Evolutionary conservation across 1,140 invertebrate species (phyloP), one percentile per base, ranked within the genome.

Genomic region (Calycopis cecrops): DNA sequence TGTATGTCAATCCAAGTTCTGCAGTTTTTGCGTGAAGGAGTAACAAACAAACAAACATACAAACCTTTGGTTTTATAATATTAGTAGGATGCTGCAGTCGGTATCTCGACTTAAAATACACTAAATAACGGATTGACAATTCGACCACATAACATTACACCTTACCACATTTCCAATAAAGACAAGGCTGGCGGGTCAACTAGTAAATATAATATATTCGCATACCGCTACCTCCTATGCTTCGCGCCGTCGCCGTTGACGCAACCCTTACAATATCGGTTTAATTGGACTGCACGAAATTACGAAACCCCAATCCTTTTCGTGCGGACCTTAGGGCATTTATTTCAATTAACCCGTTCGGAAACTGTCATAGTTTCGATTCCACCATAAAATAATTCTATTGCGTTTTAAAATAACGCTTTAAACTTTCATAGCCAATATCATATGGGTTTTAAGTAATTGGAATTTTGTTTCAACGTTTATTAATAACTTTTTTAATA

Each of bases 201-300:
- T 3, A 3, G 21, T 28, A 28, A 28, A 28, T 3, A 28, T 28
- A 28, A 28, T 28, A 28, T 28, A 28, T 28, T 28, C 21, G n/a
- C 21, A 28, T 3, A 6, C 6, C 21, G 21, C 21, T 28, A 28
- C 6, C 21, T 28, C 21, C 21, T 28, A 6, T 28, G 21, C 21
- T 6, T 28, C 6, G 6, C 21, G 21, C 21, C 21, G 21, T 1
- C 6, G 1, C 16, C 40, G 16, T n/a, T 40, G 18, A 42, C 38
- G 35, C 57, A 51, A 52, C 55, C 55, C 52, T 60, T 52, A 60
- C 57, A 67, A 60, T 67, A 67, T 67, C 57, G 50, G 44, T 60
- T 61, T 63, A 67, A 67, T 67, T 67, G 56, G 56, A 56, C 55
- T 61, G 34, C 54, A 51, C 55, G 61, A 52, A 57, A 63, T 61